Percentiles rank a stretch among this genome's conserved stretches.
phyloP scores from a whole-genome alignment of 2,113 vertebrate species.

The Salvelinus fontinalis region DNA sequence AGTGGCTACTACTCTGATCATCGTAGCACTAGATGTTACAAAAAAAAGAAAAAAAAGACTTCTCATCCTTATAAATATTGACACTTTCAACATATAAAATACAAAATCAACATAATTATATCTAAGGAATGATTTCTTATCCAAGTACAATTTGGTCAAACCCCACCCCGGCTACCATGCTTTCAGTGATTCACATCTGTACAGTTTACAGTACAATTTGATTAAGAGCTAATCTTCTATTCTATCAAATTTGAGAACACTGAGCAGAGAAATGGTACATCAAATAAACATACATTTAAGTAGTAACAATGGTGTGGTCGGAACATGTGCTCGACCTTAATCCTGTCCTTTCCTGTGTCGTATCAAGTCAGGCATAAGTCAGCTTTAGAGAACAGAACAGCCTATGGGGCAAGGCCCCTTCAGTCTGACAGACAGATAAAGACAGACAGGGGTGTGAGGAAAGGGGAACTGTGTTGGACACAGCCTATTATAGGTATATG shows the following conservation, averaged over 20 bases:
- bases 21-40: slow-evolving; percentile 3
- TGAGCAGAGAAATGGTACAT: slow-evolving; percentile 1
- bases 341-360: background rate
- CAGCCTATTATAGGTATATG: slow-evolving; percentile 21
- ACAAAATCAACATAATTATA: slow-evolving; percentile 15
- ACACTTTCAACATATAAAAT: slow-evolving; percentile 11
- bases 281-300: slow-evolving; percentile 7
- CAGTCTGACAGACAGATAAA: slow-evolving; percentile 5
- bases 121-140: slow-evolving; percentile 56
- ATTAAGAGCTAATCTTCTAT: slow-evolving; percentile 2
- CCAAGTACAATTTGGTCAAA: slow-evolving; percentile 31
- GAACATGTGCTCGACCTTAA: slow-evolving; percentile 11
- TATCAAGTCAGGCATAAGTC: slow-evolving; percentile 7
- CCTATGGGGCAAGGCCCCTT: background rate
- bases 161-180: slow-evolving; percentile 12
- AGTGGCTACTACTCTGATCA: background rate
- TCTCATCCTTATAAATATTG: slow-evolving; percentile 1
- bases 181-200: slow-evolving; percentile 21
- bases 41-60: no score
- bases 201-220: slow-evolving; percentile 35
- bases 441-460: background rate
- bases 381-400: no score
- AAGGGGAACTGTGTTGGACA: background rate
- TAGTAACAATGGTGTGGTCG: slow-evolving; percentile 18
- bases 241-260: slow-evolving; percentile 13